Percentiles rank a stretch among this genome's conserved stretches.
Conservation (phyloP, 2,797 vertebrate genomes). For the Coendou prehensilis region DNA sequence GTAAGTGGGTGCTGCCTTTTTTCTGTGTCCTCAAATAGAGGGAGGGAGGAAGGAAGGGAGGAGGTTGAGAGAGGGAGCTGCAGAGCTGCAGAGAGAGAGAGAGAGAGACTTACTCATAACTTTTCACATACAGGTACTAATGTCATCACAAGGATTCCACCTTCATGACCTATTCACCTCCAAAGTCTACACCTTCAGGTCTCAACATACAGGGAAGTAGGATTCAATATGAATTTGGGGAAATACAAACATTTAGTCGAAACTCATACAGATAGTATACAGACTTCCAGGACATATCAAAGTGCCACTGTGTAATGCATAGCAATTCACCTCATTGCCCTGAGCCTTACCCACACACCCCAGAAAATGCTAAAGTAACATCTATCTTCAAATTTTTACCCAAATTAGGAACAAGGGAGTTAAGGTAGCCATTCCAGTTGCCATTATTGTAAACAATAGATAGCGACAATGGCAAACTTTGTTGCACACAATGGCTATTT, state of each 20-base stretch:
- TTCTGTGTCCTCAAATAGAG: background rate
- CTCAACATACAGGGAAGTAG: background rate
- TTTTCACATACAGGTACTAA: background rate
- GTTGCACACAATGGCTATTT: background rate
- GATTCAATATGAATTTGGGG: background rate
- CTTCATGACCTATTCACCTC: background rate
- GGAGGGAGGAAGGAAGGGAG: background rate
- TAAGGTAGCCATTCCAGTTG: background rate
- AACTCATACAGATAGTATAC: background rate
- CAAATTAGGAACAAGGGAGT: background rate
- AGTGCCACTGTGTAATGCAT: background rate
- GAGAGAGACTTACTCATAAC: background rate
- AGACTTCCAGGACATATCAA: background rate
- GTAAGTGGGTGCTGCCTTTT: background rate
- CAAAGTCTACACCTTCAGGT: background rate
- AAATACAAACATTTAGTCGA: background rate
- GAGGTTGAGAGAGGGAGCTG: too few relatives aligned
- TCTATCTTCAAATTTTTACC: background rate
- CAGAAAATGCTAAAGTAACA: background rate
- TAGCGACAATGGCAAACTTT: background rate
- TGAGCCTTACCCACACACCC: background rate
- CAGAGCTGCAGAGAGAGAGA: too few relatives aligned
- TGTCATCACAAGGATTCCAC: too few relatives aligned
- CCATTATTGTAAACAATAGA: background rate
- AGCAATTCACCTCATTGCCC: background rate